These are phyloP conservation scores for Odontocerum albicorne DNA, from an alignment of 2,888 invertebrate genomes.

Conservation along the genomic window DNA sequence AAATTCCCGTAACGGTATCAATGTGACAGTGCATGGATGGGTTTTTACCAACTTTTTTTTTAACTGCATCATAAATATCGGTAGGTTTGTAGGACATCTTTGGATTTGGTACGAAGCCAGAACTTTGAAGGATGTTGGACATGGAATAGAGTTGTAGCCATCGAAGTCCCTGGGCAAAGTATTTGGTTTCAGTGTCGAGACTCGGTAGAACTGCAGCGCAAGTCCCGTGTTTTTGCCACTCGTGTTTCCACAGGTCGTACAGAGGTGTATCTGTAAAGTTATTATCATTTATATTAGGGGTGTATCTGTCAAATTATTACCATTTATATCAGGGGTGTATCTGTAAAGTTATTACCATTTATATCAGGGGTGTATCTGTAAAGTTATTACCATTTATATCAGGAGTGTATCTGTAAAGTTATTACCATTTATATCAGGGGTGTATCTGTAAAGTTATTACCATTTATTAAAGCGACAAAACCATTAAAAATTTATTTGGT, in stretches of 20 bases:
- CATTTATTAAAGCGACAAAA: too few relatives aligned
- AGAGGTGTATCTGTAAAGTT: constrained; percentile 42
- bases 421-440: too few relatives aligned
- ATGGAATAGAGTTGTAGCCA: constrained; percentile 65
- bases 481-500: too few relatives aligned
- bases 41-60: constrained; percentile 56
- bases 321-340: too few relatives aligned
- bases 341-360: too few relatives aligned
- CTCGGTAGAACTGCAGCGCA: constrained; percentile 64
- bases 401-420: too few relatives aligned
- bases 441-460: too few relatives aligned
- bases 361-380: too few relatives aligned
- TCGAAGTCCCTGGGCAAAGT: constrained; percentile 65
- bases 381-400: too few relatives aligned
- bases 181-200: constrained; percentile 65
- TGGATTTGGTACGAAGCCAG: constrained; percentile 60
- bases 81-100: constrained; percentile 48
- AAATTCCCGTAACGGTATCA: constrained; percentile 58
- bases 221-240: constrained; percentile 84
- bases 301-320: neutral
- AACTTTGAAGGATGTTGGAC: constrained; percentile 57
- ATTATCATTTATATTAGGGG: neutral
- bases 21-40: constrained; percentile 66
- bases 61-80: constrained; percentile 57
- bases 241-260: constrained; percentile 74